phyloP scores from a whole-genome alignment of 1,140 invertebrate genomes.

The Aethina tumida region DNA sequence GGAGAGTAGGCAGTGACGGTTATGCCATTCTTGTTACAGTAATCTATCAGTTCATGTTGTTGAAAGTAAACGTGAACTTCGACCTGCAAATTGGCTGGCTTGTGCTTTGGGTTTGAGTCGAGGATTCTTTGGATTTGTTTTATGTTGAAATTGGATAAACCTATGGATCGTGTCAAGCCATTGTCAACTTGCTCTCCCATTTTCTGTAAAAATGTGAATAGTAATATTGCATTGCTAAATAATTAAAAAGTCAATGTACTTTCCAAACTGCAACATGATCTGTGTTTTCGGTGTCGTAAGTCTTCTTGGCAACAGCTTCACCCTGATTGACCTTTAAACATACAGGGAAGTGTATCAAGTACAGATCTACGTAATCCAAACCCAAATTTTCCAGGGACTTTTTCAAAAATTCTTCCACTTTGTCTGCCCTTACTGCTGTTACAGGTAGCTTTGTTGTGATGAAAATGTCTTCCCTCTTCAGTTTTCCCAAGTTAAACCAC shows the following conservation, averaged over 20 bases:
- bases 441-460: slow-evolving; percentile 66
- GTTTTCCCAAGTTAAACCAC: slow-evolving; percentile 56
- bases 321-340: slow-evolving; percentile 17
- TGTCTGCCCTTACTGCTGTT: slow-evolving; percentile 39
- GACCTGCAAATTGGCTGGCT: slow-evolving; percentile 62
- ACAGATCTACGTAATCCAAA: slow-evolving; percentile 13
- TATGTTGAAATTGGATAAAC: slow-evolving; percentile 67
- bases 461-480: slow-evolving; percentile 64
- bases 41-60: slow-evolving; percentile 62
- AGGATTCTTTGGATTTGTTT: not conserved
- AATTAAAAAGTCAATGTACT: not conserved
- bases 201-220: not conserved
- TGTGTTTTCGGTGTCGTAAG: not conserved
- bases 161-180: not conserved
- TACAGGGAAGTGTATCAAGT: slow-evolving; percentile 20
- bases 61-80: slow-evolving; percentile 78
- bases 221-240: not conserved
- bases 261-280: slow-evolving; percentile 1
- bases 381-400: slow-evolving; percentile 12
- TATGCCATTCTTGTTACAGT: slow-evolving; percentile 61
- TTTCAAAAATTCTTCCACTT: slow-evolving; percentile 7
- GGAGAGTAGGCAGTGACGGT: slow-evolving; percentile 73
- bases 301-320: no score
- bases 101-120: slow-evolving; percentile 47
- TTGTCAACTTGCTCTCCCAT: not conserved